Evolutionary conservation across 1,140 invertebrate genomes (phyloP), one percentile per base, ranked within the genome.

Genomic region (Leptoteleia sp.): DNA sequence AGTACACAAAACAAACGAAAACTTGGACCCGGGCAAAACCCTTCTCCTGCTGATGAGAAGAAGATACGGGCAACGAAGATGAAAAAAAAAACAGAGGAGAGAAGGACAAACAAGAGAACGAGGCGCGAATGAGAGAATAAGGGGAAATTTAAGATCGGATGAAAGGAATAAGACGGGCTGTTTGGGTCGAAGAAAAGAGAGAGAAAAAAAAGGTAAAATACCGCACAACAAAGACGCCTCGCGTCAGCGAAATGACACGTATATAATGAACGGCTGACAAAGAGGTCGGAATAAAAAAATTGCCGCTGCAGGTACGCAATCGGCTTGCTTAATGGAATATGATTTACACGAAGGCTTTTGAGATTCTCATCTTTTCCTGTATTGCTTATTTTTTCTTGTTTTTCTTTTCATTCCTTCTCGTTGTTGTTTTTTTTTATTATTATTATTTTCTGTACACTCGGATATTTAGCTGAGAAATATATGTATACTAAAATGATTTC

Each of bases 181-280:
- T 12, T 40, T 31, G 31, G 42, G 3, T 25, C 13, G 9, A 29
- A 37, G 47, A 42, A 54, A 54, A 43, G 22, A 67, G 9, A 29
- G 29, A 38, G 35, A 54, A 54, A 43, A 15, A 67, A 68, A 55
- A 76, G 61, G 42, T 52, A 29, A 40, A 64, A 76, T 64, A 55
- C 31, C 42, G 62, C 64, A 22, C 37, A 45, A 61, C 31, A 50
- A 61, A 62, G 62, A 76, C 47, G 47, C 29, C 40, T 62, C 55
- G 33, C 52, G 33, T 54, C 57, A 47, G 52, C 42, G 42, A 76
- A 76, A 54, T 70, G 64, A 76, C 73, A 57, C 52, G 35, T 29
- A 38, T 42, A 43, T 54, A 75, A 75, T 65, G 37, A 62, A 54
- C 12, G 19, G 17, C 22, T 29, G 43, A 42, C 38, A 59, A 65